These are phyloP conservation scores for Pomacea canaliculata DNA, from an alignment of 2,888 invertebrate genomes.

Conservation along the genomic window DNA sequence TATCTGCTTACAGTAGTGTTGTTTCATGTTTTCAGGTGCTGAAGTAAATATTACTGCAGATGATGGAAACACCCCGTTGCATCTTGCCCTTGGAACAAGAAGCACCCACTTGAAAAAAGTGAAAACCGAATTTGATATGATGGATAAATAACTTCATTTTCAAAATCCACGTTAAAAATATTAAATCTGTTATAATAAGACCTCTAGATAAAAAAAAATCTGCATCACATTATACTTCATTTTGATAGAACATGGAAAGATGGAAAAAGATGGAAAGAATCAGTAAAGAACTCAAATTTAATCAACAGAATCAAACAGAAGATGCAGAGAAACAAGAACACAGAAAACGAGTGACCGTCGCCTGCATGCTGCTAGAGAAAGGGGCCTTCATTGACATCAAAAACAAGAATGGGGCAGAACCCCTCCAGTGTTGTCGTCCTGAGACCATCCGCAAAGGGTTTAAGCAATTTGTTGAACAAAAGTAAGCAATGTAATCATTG, in stretches of 20 bases:
- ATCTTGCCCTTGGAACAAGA: constrained; percentile 17
- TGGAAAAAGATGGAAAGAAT: no score
- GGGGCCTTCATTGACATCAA: constrained; percentile 14
- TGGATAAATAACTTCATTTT: background rate
- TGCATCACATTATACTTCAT: no score
- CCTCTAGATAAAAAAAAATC: no score
- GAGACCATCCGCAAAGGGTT: constrained; percentile 12
- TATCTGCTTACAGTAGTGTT: background rate
- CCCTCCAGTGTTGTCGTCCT: constrained; percentile 15
- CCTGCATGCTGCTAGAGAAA: constrained; percentile 19
- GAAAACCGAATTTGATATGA: background rate
- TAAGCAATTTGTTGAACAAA: constrained; percentile 14
- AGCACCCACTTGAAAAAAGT: constrained; percentile 18
- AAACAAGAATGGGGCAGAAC: constrained; percentile 17
- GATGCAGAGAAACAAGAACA: constrained; percentile 8
- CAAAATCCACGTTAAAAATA: no score
- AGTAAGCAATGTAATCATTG: constrained; percentile 4
- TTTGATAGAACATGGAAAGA: no score
- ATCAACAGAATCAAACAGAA: constrained; percentile 11
- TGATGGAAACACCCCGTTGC: constrained; percentile 19
- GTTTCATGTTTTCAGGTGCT: background rate
- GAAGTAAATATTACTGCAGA: constrained; percentile 1
- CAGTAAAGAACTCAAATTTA: background rate
- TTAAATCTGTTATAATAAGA: no score
- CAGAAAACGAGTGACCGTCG: constrained; percentile 13